These are phyloP conservation scores for Andrena haemorrhoa DNA, from an alignment of 2,888 invertebrate genomes.

Conservation along the genomic window DNA sequence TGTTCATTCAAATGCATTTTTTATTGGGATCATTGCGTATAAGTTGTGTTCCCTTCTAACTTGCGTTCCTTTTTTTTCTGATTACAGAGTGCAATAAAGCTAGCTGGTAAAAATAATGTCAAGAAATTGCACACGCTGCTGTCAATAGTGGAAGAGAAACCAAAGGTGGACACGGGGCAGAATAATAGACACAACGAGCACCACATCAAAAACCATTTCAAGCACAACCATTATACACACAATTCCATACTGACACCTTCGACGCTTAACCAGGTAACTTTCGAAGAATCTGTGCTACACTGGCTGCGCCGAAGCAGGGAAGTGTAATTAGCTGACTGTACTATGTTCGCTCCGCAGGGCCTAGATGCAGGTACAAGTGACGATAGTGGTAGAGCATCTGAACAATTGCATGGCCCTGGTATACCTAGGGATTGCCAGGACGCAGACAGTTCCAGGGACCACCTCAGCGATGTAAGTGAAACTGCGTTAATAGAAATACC, in stretches of 20 bases:
- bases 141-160: slow-evolving; percentile 86
- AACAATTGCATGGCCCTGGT: slow-evolving; percentile 91
- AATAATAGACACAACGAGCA: slow-evolving; percentile 85
- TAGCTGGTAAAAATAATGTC: slow-evolving; percentile 87
- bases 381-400: slow-evolving; percentile 93
- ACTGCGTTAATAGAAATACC: not conserved
- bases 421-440: slow-evolving; percentile 87
- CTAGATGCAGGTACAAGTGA: slow-evolving; percentile 94
- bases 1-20: not conserved
- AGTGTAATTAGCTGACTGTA: not conserved
- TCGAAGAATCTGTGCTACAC: not conserved
- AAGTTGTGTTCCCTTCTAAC: not conserved
- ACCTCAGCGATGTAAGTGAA: slow-evolving; percentile 93
- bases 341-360: slow-evolving; percentile 85
- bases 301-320: not conserved
- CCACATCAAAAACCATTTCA: slow-evolving; percentile 84
- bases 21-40: not conserved
- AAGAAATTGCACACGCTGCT: slow-evolving; percentile 86
- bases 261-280: slow-evolving; percentile 82
- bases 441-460: slow-evolving; percentile 93
- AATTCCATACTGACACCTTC: slow-evolving; percentile 85
- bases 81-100: slow-evolving; percentile 87
- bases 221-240: slow-evolving; percentile 84
- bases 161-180: slow-evolving; percentile 87
- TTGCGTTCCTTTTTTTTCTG: slow-evolving; percentile 48